Conservation (phyloP, 2,888 invertebrate genomes). For the Orchesella flavescens region DNA sequence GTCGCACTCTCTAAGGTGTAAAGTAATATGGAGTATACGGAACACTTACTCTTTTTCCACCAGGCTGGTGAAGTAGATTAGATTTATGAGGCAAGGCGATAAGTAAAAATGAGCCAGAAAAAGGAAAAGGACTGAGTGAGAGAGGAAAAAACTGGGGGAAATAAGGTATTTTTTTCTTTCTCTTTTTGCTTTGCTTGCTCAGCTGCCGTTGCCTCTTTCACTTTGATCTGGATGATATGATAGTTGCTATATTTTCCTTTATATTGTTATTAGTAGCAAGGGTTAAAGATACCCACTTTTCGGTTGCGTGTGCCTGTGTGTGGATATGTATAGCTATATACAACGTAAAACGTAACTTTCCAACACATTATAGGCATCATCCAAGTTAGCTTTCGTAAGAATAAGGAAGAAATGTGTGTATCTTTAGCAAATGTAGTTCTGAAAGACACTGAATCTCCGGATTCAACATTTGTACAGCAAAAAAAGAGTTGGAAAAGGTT, state of each 20-base stretch:
- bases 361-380: constrained; percentile 46
- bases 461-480: constrained; percentile 28
- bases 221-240: constrained; percentile 56
- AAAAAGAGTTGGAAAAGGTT: constrained; percentile 52
- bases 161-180: constrained; percentile 25
- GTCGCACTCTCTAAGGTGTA: neutral
- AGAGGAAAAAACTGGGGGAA: constrained; percentile 30
- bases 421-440: neutral
- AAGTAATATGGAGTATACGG: neutral
- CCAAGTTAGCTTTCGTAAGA: constrained; percentile 38
- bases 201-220: constrained; percentile 41
- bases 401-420: constrained; percentile 24
- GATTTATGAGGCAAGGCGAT: constrained; percentile 59
- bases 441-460: neutral
- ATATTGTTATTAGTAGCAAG: constrained; percentile 40
- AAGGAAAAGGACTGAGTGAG: constrained; percentile 16
- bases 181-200: constrained; percentile 16
- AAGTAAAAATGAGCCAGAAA: constrained; percentile 59
- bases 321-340: neutral
- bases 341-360: constrained; percentile 23
- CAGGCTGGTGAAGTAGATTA: constrained; percentile 60
- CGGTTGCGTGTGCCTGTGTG: constrained; percentile 11
- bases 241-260: constrained; percentile 50
- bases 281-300: constrained; percentile 16
- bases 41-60: constrained; percentile 39